Evolutionary conservation across 2,888 invertebrate species (phyloP).

Genomic region (Trichacis sp.): DNA sequence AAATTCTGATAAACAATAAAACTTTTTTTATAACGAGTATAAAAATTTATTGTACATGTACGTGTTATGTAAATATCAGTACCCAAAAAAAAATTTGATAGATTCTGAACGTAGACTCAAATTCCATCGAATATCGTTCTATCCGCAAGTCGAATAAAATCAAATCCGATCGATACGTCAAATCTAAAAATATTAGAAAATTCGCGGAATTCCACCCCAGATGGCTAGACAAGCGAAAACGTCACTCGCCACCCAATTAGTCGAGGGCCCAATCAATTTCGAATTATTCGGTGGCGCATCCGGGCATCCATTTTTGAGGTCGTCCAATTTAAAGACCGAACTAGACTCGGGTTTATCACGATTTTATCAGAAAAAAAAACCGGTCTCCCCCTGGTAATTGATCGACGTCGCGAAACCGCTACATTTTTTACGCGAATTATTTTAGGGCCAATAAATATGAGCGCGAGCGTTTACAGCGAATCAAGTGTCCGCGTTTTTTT

Average conservation of each 20-base stretch:
- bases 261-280: not conserved
- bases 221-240: too few relatives aligned
- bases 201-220: too few relatives aligned
- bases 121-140: too few relatives aligned
- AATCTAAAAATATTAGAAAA: too few relatives aligned
- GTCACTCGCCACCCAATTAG: not conserved
- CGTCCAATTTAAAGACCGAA: not conserved
- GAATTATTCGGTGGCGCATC: not conserved
- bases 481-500: slow-evolving; percentile 13
- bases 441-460: slow-evolving; percentile 32
- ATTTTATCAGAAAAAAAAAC: slow-evolving; percentile 12
- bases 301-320: slow-evolving; percentile 2
- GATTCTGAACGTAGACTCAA: too few relatives aligned
- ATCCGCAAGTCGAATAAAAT: too few relatives aligned
- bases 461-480: slow-evolving; percentile 21
- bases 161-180: too few relatives aligned
- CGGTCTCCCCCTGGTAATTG: slow-evolving; percentile 22
- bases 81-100: too few relatives aligned
- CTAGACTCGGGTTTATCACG: slow-evolving; percentile 8
- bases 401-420: slow-evolving; percentile 21
- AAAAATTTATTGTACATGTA: too few relatives aligned
- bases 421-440: slow-evolving; percentile 27
- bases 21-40: too few relatives aligned
- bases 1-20: too few relatives aligned
- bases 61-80: too few relatives aligned